These are phyloP conservation scores for Scylla paramamosain DNA, from an alignment of 1,140 invertebrate species.

Conservation along the genomic window DNA sequence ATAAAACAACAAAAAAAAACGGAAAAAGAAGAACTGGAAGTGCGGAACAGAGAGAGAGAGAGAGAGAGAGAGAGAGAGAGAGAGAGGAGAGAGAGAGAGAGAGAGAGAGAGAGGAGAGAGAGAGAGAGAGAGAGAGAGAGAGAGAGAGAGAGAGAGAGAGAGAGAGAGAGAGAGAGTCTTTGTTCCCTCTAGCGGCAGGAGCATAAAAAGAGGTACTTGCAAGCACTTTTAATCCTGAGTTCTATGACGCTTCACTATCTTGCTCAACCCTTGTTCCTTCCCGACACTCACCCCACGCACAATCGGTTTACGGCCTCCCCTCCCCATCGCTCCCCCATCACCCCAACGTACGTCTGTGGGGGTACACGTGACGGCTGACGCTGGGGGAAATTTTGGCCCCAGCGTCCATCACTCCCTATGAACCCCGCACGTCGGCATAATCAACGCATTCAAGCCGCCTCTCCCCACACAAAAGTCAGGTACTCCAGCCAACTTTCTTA, in stretches of 20 bases:
- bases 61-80: slow-evolving; percentile 8
- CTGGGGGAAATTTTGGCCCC: not conserved
- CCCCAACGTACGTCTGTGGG: not conserved
- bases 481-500: not conserved
- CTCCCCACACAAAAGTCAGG: not conserved
- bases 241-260: not conserved
- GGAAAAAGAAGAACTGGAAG: not conserved
- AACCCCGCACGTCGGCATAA: not conserved
- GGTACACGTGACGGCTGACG: not conserved
- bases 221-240: not conserved
- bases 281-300: not conserved
- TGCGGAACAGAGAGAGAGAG: not conserved
- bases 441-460: not conserved
- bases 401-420: not conserved
- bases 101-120: too few relatives aligned
- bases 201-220: not conserved
- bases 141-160: too few relatives aligned
- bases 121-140: too few relatives aligned
- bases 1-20: not conserved
- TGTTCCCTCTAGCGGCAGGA: not conserved
- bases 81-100: too few relatives aligned
- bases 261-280: not conserved
- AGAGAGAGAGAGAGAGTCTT: not conserved
- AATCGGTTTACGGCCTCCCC: too few relatives aligned
- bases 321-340: not conserved